phyloP scores from a whole-genome alignment of 2,113 vertebrate species.

The Phainopepla nitens region DNA sequence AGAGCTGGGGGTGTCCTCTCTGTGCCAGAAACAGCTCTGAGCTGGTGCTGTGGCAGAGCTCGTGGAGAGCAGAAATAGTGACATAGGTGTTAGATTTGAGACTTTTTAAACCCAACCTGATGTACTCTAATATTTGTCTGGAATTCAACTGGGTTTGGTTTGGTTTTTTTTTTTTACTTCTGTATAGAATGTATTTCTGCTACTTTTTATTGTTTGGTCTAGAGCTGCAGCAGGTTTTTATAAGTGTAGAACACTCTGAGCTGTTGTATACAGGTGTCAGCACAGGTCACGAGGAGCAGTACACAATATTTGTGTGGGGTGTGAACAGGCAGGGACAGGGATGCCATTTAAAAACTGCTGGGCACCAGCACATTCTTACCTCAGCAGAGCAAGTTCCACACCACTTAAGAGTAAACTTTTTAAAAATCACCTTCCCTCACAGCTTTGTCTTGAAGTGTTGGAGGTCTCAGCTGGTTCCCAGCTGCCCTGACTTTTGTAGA shows the following conservation, averaged over 20 bases:
- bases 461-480: neutral
- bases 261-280: neutral
- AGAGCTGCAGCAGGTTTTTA: conserved; percentile 46
- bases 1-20: neutral
- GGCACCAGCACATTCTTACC: neutral
- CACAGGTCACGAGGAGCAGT: neutral
- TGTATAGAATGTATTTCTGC: conserved; percentile 51
- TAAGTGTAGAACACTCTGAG: neutral
- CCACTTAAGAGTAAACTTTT: neutral
- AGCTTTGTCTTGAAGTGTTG: neutral
- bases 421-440: neutral
- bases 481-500: conserved; percentile 39
- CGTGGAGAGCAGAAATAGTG: neutral
- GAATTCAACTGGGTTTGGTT: neutral
- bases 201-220: conserved; percentile 57
- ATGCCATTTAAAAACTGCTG: neutral
- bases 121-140: neutral
- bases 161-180: neutral
- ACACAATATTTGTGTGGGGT: conserved; percentile 67
- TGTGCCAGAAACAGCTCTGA: neutral
- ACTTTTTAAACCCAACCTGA: conserved; percentile 20
- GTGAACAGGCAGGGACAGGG: neutral
- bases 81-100: conserved; percentile 14
- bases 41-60: neutral
- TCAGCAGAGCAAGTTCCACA: neutral